Evolutionary conservation across 2,113 vertebrate species (phyloP).

Genomic region (Tinamus guttatus): DNA sequence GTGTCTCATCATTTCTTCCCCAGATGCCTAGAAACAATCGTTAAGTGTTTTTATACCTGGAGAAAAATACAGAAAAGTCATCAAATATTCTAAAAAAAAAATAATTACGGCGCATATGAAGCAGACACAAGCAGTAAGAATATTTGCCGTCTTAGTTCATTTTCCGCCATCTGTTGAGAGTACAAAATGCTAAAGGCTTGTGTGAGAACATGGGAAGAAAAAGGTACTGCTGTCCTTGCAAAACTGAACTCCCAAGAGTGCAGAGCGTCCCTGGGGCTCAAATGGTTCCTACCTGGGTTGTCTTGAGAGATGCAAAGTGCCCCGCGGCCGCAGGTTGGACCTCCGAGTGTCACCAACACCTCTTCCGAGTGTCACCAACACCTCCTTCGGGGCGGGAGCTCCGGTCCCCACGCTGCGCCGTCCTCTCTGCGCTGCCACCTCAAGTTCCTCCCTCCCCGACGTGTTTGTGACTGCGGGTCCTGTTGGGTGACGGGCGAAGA

Average conservation of each 20-base stretch:
- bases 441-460: conserved; percentile 44
- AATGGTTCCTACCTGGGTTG: background rate
- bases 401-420: no score
- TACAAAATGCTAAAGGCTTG: background rate
- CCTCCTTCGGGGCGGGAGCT: background rate
- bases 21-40: background rate
- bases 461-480: conserved; percentile 40
- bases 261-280: background rate
- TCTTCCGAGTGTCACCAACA: no score
- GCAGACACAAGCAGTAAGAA: background rate
- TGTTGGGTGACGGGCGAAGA: conserved; percentile 39
- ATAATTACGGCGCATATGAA: background rate
- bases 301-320: background rate
- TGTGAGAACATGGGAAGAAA: fast-evolving
- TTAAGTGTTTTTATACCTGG: fast-evolving
- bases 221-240: background rate
- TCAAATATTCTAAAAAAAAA: background rate
- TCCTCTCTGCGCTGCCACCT: background rate
- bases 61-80: background rate
- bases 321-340: conserved; percentile 57
- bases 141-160: background rate
- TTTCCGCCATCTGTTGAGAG: background rate
- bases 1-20: background rate
- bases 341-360: no score
- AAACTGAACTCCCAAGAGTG: background rate